Percentiles rank a stretch among this genome's conserved stretches.
These are phyloP conservation scores for Trogon melanurus DNA, from an alignment of 2,113 vertebrate genomes.

Conservation along the genomic window DNA sequence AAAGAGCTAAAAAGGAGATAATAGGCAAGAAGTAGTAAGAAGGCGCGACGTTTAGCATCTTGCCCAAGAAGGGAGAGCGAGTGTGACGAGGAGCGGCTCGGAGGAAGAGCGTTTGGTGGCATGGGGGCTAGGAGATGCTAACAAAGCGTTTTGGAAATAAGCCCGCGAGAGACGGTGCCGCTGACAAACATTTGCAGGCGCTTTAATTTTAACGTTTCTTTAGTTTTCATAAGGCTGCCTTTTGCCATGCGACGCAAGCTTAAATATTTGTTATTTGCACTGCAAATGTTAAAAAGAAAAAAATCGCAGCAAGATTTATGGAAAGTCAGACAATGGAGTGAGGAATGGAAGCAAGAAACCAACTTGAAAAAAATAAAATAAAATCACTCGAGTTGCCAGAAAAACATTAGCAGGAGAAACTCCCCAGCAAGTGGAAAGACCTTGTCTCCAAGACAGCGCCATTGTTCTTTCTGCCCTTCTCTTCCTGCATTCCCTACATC, in stretches of 20 bases:
- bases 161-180: not conserved
- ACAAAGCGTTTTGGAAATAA: not conserved
- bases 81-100: not conserved
- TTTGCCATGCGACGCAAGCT: not conserved
- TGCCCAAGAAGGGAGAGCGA: too few relatives aligned
- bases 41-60: not conserved
- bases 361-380: not conserved
- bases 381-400: not conserved
- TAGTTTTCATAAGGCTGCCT: not conserved
- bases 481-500: not conserved
- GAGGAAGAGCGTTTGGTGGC: not conserved
- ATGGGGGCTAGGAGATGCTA: not conserved
- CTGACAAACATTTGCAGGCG: not conserved
- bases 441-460: not conserved
- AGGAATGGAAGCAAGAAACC: not conserved
- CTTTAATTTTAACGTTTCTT: not conserved
- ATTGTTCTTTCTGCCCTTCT: not conserved
- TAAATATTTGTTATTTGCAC: not conserved
- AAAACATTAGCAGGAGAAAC: not conserved
- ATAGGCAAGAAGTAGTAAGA: accelerated
- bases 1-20: not conserved
- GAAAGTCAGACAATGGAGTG: not conserved
- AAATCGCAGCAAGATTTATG: not conserved
- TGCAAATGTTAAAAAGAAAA: not conserved
- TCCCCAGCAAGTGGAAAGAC: not conserved